These are phyloP conservation scores for Xylota segnis DNA, from an alignment of 2,888 invertebrate species.

Conservation along the genomic window DNA sequence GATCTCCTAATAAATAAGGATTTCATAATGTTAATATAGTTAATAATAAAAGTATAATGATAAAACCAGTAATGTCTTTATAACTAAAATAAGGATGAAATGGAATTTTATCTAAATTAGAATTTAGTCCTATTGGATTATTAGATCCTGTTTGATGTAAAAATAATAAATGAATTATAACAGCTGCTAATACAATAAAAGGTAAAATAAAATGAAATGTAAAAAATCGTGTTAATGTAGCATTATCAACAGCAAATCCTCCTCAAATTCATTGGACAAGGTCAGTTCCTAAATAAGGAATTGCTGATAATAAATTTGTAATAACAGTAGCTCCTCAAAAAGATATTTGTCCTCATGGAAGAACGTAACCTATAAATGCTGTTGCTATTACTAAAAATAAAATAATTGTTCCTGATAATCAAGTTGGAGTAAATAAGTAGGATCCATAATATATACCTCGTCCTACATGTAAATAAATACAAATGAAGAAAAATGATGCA, in stretches of 20 bases:
- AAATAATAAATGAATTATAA: conserved; percentile 88
- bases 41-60: conserved; percentile 86
- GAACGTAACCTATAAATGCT: conserved; percentile 91
- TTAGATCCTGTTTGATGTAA: conserved; percentile 89
- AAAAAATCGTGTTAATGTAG: conserved; percentile 90
- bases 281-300: conserved; percentile 88
- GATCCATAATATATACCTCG: conserved; percentile 87
- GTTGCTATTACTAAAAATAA: conserved; percentile 89
- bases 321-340: conserved; percentile 93
- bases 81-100: conserved; percentile 88
- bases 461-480: conserved; percentile 88
- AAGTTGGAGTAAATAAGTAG: conserved; percentile 86
- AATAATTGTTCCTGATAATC: conserved; percentile 88
- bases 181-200: conserved; percentile 87
- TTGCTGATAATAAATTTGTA: conserved; percentile 90
- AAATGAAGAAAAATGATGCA: conserved; percentile 90
- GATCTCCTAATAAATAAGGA: conserved; percentile 88
- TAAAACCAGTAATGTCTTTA: conserved; percentile 88
- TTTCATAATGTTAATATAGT: conserved; percentile 85
- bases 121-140: conserved; percentile 88
- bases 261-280: conserved; percentile 91
- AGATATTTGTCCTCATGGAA: conserved; percentile 93
- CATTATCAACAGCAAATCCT: conserved; percentile 90
- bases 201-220: conserved; percentile 90
- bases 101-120: conserved; percentile 88